A percentile compares a stretch with the other conserved stretches of the same genome.
These are phyloP conservation scores for Meghimatium bilineatum DNA, from an alignment of 2,888 invertebrate genomes.

Conservation along the genomic window DNA sequence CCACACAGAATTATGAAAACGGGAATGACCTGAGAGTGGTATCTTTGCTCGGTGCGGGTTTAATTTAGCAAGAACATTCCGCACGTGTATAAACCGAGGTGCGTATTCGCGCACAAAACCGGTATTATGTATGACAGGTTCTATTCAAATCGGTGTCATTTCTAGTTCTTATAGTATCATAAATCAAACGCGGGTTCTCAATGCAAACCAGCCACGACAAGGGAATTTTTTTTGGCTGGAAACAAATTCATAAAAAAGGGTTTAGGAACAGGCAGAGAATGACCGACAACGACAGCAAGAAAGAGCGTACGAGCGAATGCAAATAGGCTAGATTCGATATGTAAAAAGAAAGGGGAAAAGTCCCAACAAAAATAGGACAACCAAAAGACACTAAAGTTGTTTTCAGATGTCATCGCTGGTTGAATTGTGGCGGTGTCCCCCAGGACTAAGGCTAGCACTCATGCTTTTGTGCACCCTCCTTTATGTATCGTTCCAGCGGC, in stretches of 20 bases:
- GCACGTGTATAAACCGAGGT: background rate
- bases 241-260: background rate
- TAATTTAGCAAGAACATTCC: conserved; percentile 11
- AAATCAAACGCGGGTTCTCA: background rate
- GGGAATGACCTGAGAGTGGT: background rate
- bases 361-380: background rate
- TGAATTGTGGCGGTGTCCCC: background rate
- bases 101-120: too few species aligned
- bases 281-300: background rate
- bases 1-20: conserved; percentile 11
- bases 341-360: background rate
- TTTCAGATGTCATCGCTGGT: background rate
- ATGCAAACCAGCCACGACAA: background rate
- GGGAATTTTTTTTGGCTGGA: background rate
- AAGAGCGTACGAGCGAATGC: background rate
- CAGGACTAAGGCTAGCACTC: background rate
- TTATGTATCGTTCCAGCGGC: background rate
- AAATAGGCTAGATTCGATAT: background rate
- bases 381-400: background rate
- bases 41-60: background rate
- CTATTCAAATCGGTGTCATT: conserved; percentile 8
- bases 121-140: background rate
- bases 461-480: background rate
- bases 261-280: background rate
- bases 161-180: background rate